Conservation (phyloP, 1,140 invertebrate genomes). For the Vanessa atalanta region DNA sequence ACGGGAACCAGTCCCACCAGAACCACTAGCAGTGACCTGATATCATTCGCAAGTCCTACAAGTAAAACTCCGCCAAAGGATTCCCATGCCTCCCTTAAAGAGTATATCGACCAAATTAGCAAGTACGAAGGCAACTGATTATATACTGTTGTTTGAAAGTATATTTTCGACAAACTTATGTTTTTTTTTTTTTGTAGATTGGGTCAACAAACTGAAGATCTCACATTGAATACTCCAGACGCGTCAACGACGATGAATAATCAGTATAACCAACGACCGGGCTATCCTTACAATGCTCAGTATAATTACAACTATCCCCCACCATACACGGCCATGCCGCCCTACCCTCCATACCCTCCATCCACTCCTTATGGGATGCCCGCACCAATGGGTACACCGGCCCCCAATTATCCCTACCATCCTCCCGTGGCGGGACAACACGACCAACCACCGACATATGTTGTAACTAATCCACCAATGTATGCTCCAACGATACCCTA, state of each 20-base stretch:
- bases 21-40: constrained; percentile 84
- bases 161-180: background rate
- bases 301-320: constrained; percentile 58
- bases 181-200: constrained; percentile 62
- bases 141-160: background rate
- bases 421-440: constrained; percentile 36
- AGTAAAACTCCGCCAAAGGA: constrained; percentile 73
- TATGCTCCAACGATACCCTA: constrained; percentile 58
- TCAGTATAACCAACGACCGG: constrained; percentile 65
- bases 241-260: constrained; percentile 66
- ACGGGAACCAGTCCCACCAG: constrained; percentile 78
- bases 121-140: constrained; percentile 51
- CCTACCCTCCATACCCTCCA: constrained; percentile 57
- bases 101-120: constrained; percentile 81
- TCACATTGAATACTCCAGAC: constrained; percentile 52
- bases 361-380: constrained; percentile 58
- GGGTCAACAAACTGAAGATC: constrained; percentile 68
- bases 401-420: constrained; percentile 56
- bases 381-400: constrained; percentile 38
- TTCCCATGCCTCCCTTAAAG: constrained; percentile 77
- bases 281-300: constrained; percentile 53
- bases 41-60: constrained; percentile 87
- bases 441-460: constrained; percentile 49
- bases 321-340: constrained; percentile 49
- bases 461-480: constrained; percentile 49